Evolutionary conservation across 2,113 vertebrate species (phyloP), one percentile per base, ranked within the genome.

Genomic region (Leptosomus discolor): DNA sequence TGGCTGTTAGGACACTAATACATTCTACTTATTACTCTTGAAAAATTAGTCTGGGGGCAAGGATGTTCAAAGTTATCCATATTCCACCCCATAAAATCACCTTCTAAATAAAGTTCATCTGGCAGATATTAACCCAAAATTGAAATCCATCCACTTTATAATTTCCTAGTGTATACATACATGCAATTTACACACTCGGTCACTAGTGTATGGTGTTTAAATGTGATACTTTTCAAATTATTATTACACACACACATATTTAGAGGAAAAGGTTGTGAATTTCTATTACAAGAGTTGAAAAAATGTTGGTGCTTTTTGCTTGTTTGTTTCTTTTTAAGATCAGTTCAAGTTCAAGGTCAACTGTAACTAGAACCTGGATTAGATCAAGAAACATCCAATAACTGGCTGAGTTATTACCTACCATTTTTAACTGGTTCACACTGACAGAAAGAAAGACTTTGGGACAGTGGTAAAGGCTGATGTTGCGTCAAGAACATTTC

Each of bases 251-350:
- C 11, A 70, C 5, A 57, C 1, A 3, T 12, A 45, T 78, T 82
- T 58, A 51, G 23, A 68, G 3, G 20, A 71, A 91, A 83, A 61
- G 4, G 3, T 14, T 85, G 78, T 16, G 3, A 70, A 37, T 57
- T 58, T 75, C 12, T 41, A 8, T 11, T 45, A 21, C 8, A 70
- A 39, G 7, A 48, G 2, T 5, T 71, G 23, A 9, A 56, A 70
- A 80, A 57, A 81, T 1, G 2, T 5, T 54, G 1, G 2, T 12
- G 45, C 60, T 60, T 7, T 22, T 34, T 61, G 1, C 4, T 60
- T 46, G 3, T 24, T 57, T 51, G 9, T n/a, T 60, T 43, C 7
- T 27, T 75, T 79, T 60, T 39, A 24, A 64, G 21, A 30, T 51
- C 12, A 79, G 34, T 63, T 82, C 10, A 84, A 22, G 11, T 60